These are phyloP conservation scores for Euschistus heros DNA, from an alignment of 1,140 invertebrate genomes.

Conservation along the genomic window DNA sequence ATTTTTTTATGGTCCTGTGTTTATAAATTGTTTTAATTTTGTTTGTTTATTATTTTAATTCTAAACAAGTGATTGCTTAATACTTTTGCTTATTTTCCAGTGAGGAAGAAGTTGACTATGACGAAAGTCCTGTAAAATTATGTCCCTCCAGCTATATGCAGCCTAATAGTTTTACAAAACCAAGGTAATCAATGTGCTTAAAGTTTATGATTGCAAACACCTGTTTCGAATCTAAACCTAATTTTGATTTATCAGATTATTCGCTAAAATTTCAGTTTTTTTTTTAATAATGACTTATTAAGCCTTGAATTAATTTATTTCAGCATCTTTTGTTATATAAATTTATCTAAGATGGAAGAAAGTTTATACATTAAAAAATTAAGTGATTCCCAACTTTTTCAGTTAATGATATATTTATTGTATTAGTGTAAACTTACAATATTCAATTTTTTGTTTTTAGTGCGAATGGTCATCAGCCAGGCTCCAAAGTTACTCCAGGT, in stretches of 20 bases:
- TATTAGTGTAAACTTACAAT: neutral
- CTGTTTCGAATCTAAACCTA: too few relatives aligned
- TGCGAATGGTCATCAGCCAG: neutral
- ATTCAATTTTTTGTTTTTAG: neutral
- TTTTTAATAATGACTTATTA: too few relatives aligned
- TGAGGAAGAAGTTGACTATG: conserved; percentile 24
- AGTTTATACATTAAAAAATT: too few relatives aligned
- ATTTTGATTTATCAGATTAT: too few relatives aligned
- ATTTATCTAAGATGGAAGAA: too few relatives aligned
- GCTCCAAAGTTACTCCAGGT: neutral
- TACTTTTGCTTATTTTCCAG: conserved; percentile 5
- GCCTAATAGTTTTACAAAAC: conserved; percentile 15
- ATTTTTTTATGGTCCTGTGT: too few relatives aligned
- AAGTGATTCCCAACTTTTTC: too few relatives aligned
- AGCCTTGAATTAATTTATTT: too few relatives aligned
- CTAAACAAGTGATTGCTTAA: neutral
- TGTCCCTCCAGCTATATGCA: conserved; percentile 16
- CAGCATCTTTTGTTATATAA: too few relatives aligned
- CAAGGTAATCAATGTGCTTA: conserved; percentile 3
- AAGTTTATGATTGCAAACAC: too few relatives aligned
- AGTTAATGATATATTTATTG: neutral
- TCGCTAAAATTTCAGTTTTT: too few relatives aligned
- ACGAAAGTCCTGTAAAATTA: conserved; percentile 23
- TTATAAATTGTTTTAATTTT: neutral
- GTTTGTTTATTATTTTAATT: neutral